These are phyloP conservation scores for Herpetotheres cachinnans DNA, from an alignment of 2,113 vertebrate genomes.

Conservation along the genomic window DNA sequence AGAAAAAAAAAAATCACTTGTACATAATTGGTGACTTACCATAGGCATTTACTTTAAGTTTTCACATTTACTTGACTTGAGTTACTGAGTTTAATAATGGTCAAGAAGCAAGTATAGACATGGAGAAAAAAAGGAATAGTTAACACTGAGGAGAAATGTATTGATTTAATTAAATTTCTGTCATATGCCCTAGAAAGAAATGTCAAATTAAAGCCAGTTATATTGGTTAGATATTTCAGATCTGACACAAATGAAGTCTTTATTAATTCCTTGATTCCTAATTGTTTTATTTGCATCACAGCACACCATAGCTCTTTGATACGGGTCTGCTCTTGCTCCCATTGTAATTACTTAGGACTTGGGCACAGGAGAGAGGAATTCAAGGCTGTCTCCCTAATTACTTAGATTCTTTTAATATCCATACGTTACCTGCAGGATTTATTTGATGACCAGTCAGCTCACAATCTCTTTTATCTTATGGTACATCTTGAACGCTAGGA, in stretches of 20 bases:
- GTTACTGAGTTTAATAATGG: slow-evolving; percentile 58
- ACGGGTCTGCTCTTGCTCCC: background rate
- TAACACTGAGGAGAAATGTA: slow-evolving; percentile 43
- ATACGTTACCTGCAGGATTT: background rate
- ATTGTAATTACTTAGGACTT: background rate
- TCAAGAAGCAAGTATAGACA: slow-evolving; percentile 26
- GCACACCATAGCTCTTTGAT: background rate
- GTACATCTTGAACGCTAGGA: background rate
- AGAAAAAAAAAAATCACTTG: background rate
- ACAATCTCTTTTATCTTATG: background rate
- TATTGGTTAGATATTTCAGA: slow-evolving; percentile 59
- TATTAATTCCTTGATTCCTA: slow-evolving; percentile 46
- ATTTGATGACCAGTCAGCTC: background rate
- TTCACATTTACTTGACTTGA: slow-evolving; percentile 28
- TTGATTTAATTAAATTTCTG: slow-evolving; percentile 69
- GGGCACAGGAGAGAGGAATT: background rate
- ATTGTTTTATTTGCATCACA: slow-evolving; percentile 43
- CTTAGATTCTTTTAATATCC: background rate
- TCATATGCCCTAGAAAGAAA: background rate
- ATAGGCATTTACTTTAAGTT: background rate
- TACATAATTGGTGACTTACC: background rate
- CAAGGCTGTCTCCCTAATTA: background rate
- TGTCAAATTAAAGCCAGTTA: slow-evolving; percentile 35
- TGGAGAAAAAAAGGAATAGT: background rate
- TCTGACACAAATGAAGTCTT: slow-evolving; percentile 52